A percentile compares a stretch with the other conserved stretches of the same genome.
These are phyloP conservation scores for Ormyrus labotus DNA, from an alignment of 2,888 invertebrate species.

Conservation along the genomic window DNA sequence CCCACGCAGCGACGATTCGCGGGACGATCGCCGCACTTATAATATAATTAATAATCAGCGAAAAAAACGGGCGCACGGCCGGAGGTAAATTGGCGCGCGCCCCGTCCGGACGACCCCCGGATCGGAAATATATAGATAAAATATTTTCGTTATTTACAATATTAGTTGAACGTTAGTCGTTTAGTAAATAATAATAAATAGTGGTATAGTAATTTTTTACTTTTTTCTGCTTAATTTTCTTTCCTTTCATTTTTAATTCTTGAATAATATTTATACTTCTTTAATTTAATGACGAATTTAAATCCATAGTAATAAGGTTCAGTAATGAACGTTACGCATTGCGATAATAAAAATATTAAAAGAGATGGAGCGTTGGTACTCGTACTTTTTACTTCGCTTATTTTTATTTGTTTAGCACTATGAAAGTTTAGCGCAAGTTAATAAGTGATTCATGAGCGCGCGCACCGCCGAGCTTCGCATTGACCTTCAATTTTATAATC, in stretches of 20 bases:
- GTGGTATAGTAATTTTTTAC: constrained; percentile 73
- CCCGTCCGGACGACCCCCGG: constrained; percentile 65
- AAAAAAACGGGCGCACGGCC: constrained; percentile 59
- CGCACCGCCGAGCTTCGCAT: constrained; percentile 48
- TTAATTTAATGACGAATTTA: constrained; percentile 38
- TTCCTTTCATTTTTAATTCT: constrained; percentile 44
- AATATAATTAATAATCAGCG: constrained; percentile 55
- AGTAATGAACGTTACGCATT: constrained; percentile 68
- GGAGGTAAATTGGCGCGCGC: constrained; percentile 62
- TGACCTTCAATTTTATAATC: constrained; percentile 55
- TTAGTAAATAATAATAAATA: constrained; percentile 73
- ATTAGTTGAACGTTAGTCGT: constrained; percentile 74
- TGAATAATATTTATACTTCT: constrained; percentile 47
- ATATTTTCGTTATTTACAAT: constrained; percentile 76
- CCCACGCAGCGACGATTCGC: constrained; percentile 57
- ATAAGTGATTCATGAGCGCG: constrained; percentile 36
- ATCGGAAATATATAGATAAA: constrained; percentile 76
- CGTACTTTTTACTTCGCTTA: constrained; percentile 52
- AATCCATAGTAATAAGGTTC: constrained; percentile 53
- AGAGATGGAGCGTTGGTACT: constrained; percentile 70
- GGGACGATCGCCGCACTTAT: constrained; percentile 59
- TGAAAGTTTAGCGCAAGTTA: constrained; percentile 50
- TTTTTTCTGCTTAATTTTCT: constrained; percentile 58
- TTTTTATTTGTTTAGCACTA: constrained; percentile 54
- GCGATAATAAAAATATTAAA: constrained; percentile 76